A percentile compares a stretch with the other conserved stretches of the same genome.
Evolutionary conservation across 2,797 vertebrate genomes (phyloP).

Genomic region (Onychomys arenicola): DNA sequence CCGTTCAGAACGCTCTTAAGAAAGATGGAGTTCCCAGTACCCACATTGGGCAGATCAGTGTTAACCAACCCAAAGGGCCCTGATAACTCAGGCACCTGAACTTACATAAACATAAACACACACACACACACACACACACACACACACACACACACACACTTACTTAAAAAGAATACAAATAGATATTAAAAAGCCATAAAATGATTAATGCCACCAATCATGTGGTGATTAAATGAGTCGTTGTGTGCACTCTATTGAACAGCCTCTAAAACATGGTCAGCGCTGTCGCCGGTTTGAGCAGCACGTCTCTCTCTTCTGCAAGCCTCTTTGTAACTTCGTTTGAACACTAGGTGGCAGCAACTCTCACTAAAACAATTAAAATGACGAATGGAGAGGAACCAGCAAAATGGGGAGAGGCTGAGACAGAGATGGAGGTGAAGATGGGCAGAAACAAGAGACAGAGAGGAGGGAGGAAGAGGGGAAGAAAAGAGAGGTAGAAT

Average conservation of each 20-base stretch:
- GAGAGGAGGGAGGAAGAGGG: background rate
- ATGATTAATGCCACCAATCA: background rate
- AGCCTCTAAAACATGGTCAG: background rate
- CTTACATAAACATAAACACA: background rate
- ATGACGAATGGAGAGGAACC: background rate
- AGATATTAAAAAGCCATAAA: background rate
- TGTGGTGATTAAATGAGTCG: background rate
- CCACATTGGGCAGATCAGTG: background rate
- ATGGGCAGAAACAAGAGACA: background rate
- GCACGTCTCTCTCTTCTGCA: background rate
- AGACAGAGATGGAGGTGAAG: background rate
- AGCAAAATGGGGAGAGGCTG: background rate
- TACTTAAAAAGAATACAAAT: background rate
- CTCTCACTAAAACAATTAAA: conserved; percentile 36
- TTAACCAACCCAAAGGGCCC: background rate
- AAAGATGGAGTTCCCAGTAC: background rate
- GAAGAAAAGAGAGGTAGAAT: background rate
- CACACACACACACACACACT: no score
- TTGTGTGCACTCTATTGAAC: background rate
- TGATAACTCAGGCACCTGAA: background rate
- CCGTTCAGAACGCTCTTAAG: background rate
- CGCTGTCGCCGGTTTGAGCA: background rate
- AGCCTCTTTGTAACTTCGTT: background rate
- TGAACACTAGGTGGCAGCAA: conserved; percentile 74
- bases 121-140: no score